Conservation (phyloP, 1,140 invertebrate species). For the silkworm (Bombyx mori) region DNA sequence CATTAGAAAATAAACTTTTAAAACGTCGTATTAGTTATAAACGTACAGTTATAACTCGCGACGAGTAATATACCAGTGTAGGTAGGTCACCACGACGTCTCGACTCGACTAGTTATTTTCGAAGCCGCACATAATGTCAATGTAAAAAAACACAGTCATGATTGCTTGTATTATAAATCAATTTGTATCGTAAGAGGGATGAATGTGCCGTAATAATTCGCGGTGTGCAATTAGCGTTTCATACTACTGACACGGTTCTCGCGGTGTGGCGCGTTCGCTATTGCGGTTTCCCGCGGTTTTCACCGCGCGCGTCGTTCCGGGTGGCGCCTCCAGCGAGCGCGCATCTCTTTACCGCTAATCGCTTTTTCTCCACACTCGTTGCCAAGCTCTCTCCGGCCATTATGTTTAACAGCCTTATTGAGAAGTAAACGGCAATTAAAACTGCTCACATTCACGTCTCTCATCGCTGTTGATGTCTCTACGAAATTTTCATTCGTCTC, state of each 20-base stretch:
- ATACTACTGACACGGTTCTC: constrained; percentile 69
- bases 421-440: no score
- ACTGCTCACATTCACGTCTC: no score
- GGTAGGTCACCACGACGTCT: no score
- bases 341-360: constrained; percentile 49
- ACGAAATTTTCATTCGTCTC: no score
- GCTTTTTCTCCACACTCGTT: constrained; percentile 33
- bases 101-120: no score
- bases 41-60: no score
- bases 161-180: constrained; percentile 13
- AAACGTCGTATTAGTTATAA: no score
- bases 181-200: constrained; percentile 12
- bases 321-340: constrained; percentile 45
- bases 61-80: no score
- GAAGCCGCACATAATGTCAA: no score
- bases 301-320: constrained; percentile 61
- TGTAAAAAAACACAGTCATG: background rate
- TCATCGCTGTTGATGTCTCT: no score
- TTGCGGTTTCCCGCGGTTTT: constrained; percentile 67
- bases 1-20: no score
- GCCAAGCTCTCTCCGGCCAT: constrained; percentile 25
- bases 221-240: constrained; percentile 59
- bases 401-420: constrained; percentile 2
- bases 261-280: constrained; percentile 30
- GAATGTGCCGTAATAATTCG: constrained; percentile 28